Evolutionary conservation across 2,888 invertebrate genomes (phyloP).

Genomic region (Campaea margaritaria): DNA sequence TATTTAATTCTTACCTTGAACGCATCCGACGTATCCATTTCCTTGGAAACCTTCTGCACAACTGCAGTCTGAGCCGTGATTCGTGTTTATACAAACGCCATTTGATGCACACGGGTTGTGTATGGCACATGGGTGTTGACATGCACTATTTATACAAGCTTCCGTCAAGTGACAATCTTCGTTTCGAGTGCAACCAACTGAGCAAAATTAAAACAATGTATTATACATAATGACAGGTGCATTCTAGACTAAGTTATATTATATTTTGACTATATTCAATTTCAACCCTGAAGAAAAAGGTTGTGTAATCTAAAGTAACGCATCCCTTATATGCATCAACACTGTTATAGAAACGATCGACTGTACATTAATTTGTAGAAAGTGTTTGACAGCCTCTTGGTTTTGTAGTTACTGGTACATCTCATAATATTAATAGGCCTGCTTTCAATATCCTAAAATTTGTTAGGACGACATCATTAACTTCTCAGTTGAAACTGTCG

Average conservation of each 20-base stretch:
- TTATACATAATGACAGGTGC: slow-evolving; percentile 43
- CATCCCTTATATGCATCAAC: background rate
- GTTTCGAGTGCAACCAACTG: slow-evolving; percentile 94
- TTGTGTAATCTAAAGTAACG: background rate
- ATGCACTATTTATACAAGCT: slow-evolving; percentile 93
- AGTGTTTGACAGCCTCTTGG: too few species aligned
- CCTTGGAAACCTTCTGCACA: slow-evolving; percentile 95
- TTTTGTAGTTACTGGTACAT: too few species aligned
- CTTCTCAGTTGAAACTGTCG: background rate
- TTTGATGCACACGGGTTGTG: slow-evolving; percentile 93
- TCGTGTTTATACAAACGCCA: slow-evolving; percentile 94
- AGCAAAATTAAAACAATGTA: slow-evolving; percentile 67
- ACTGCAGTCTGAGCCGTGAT: slow-evolving; percentile 94
- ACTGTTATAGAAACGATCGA: too few species aligned
- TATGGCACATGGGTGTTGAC: slow-evolving; percentile 94
- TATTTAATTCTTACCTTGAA: slow-evolving; percentile 87
- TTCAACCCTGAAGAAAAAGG: background rate
- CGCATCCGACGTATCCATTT: slow-evolving; percentile 93
- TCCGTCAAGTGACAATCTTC: slow-evolving; percentile 94
- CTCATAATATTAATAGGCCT: too few species aligned
- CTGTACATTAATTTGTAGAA: too few species aligned
- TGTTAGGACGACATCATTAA: too few species aligned
- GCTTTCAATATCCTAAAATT: too few species aligned
- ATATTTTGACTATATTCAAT: background rate
- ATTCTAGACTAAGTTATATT: background rate